These are phyloP conservation scores for Epinotia bilunana DNA, from an alignment of 2,888 invertebrate species.

Conservation along the genomic window DNA sequence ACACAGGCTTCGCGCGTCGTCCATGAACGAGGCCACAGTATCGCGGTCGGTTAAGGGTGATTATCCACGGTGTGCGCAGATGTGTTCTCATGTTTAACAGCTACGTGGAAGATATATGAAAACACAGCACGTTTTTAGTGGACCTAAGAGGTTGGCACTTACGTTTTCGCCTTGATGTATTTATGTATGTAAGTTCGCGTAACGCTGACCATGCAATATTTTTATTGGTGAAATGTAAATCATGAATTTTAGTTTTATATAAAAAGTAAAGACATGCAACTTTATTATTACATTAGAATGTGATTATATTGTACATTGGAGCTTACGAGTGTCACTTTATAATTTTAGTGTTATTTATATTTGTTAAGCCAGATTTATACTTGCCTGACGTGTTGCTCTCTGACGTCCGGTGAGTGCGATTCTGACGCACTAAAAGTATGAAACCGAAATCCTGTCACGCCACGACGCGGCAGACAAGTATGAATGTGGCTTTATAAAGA, in stretches of 20 bases:
- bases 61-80: too few relatives aligned
- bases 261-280: background rate
- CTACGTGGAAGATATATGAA: too few relatives aligned
- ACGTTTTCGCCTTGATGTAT: background rate
- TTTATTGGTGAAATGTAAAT: background rate
- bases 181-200: conserved; percentile 4
- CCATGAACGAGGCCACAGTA: background rate
- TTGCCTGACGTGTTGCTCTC: too few relatives aligned
- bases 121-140: too few relatives aligned
- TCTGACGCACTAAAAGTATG: too few relatives aligned
- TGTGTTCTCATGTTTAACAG: too few relatives aligned
- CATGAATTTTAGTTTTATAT: background rate
- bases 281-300: background rate
- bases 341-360: conserved; percentile 23
- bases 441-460: too few relatives aligned
- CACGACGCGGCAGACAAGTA: too few relatives aligned
- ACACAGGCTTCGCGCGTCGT: background rate
- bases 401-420: too few relatives aligned
- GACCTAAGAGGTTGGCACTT: too few relatives aligned
- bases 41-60: background rate
- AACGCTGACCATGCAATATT: background rate
- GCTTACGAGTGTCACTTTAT: background rate
- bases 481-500: background rate
- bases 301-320: conserved; percentile 1
- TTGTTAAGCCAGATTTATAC: too few relatives aligned